Conservation (phyloP, 1,140 invertebrate species). For the Maniola jurtina region DNA sequence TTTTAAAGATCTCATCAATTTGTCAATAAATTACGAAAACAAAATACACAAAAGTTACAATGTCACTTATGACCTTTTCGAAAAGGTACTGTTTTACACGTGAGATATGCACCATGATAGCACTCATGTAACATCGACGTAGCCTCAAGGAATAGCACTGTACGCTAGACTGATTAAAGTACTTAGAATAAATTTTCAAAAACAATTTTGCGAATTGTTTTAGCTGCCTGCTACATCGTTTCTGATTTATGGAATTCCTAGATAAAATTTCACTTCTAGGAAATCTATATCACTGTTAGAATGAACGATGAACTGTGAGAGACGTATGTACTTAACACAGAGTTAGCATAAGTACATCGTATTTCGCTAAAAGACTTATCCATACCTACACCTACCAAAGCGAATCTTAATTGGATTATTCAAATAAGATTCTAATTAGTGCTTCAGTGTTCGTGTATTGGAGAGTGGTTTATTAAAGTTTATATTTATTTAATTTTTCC, state of each 20-base stretch:
- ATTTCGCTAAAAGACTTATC: slow-evolving; percentile 51
- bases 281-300: neutral
- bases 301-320: slow-evolving; percentile 32
- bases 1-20: neutral
- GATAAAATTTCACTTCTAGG: neutral
- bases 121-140: no score
- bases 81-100: no score
- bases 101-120: no score
- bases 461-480: no score
- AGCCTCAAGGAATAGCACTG: no score
- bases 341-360: slow-evolving; percentile 51
- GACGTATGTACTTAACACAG: slow-evolving; percentile 48
- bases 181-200: no score
- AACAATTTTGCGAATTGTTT: no score
- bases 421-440: neutral
- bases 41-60: neutral
- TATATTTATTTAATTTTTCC: no score
- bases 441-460: neutral
- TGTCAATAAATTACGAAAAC: neutral
- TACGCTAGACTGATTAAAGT: no score
- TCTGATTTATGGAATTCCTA: no score
- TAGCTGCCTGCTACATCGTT: no score
- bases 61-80: no score
- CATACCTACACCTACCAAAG: slow-evolving; percentile 19
- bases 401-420: neutral